These are phyloP conservation scores for Drosophila bifasciata DNA, from an alignment of 1,140 invertebrate genomes.

Conservation along the genomic window DNA sequence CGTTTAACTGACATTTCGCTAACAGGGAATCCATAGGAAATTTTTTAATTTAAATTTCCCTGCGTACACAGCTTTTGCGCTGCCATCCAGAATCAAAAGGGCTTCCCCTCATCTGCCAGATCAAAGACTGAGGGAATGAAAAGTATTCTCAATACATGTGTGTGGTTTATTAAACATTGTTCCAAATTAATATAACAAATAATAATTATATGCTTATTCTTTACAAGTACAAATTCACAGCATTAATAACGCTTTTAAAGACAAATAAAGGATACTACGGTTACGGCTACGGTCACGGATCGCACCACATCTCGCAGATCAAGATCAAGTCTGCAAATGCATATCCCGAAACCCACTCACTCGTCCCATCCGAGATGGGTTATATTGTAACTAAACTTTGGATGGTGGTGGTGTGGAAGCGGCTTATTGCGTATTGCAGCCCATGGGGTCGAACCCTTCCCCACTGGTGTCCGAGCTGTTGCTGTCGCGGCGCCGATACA, in stretches of 20 bases:
- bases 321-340: no score
- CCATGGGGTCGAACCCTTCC: constrained; percentile 31
- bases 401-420: constrained; percentile 6
- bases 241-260: constrained; percentile 45
- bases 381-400: constrained; percentile 19
- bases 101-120: no score
- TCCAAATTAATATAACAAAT: constrained; percentile 43
- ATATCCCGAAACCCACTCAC: no score
- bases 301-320: no score
- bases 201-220: constrained; percentile 35
- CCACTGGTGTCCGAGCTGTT: constrained; percentile 38
- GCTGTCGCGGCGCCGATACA: constrained; percentile 5
- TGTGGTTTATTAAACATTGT: constrained; percentile 50
- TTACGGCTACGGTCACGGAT: no score
- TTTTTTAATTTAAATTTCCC: no score
- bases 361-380: no score
- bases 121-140: no score
- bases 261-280: constrained; percentile 18
- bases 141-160: constrained; percentile 13
- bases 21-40: no score
- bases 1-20: no score
- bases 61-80: no score
- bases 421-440: constrained; percentile 64
- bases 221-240: constrained; percentile 66
- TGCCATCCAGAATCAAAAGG: no score